These are phyloP conservation scores for Discoglossus pictus DNA, from an alignment of 2,797 vertebrate genomes.

Conservation along the genomic window DNA sequence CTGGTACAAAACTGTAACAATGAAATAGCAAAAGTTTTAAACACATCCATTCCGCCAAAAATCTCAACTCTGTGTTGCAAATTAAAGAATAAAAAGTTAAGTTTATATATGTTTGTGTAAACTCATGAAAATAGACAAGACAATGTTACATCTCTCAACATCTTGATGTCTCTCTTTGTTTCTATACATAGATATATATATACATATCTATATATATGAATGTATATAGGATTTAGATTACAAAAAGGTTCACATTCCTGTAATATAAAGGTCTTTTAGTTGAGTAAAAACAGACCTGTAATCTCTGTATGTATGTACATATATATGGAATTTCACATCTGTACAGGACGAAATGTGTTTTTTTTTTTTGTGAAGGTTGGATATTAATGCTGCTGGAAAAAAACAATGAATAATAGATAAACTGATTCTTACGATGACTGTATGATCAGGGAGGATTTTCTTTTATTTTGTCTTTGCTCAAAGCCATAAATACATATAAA, in stretches of 20 bases:
- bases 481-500: slow-evolving; percentile 77
- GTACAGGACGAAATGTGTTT: slow-evolving; percentile 75
- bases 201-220: slow-evolving; percentile 68
- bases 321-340: slow-evolving; percentile 67
- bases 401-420: slow-evolving; percentile 59
- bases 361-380: slow-evolving; percentile 67
- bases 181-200: slow-evolving; percentile 52
- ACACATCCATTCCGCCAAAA: too few relatives aligned
- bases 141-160: slow-evolving; percentile 70
- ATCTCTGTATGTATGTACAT: slow-evolving; percentile 73
- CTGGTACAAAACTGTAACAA: neutral
- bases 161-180: slow-evolving; percentile 55
- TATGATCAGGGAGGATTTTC: slow-evolving; percentile 70
- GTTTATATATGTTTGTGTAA: slow-evolving; percentile 74
- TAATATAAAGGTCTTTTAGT: slow-evolving; percentile 71
- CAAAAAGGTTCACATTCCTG: slow-evolving; percentile 73
- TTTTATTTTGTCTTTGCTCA: slow-evolving; percentile 78
- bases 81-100: too few relatives aligned
- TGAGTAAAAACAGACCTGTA: slow-evolving; percentile 65
- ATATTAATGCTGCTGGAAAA: slow-evolving; percentile 67
- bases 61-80: too few relatives aligned
- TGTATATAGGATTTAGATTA: slow-evolving; percentile 75
- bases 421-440: slow-evolving; percentile 68
- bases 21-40: slow-evolving; percentile 56
- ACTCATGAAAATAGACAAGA: slow-evolving; percentile 69